Base-by-base conservation (phyloP, 2,888 invertebrate species). In the Leucophenga maculata region DNA sequence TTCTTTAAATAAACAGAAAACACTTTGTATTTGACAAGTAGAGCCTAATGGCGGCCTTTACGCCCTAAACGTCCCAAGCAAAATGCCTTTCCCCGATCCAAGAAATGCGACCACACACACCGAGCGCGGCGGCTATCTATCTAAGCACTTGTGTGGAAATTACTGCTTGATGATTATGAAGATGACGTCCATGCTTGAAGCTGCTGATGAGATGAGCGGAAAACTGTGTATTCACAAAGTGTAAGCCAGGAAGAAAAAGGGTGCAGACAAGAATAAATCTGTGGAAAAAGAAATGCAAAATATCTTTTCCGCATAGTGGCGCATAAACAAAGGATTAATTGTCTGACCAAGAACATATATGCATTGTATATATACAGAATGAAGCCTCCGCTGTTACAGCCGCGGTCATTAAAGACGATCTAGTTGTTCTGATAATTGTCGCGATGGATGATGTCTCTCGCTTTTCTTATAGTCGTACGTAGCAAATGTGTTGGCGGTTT, bases 1-100 rank as follows among this genome's bases (percentile, higher is more conserved):
- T 8, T 1, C 39, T 39, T 39, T 39, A 39, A 39, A 39, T 39
- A 39, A 39, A 39, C 39, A 78, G 76, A 75, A 76, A 74, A 77
- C 74, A 77, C 80, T 83, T 80, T 83, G 84, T 80, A 80, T 82
- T 82, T 69, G 71, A 83, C 82, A 80, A 80, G 84, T 75, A 83
- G 80, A 78, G 82, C 80, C 75, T 80, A 80, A 82, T 84, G 83
- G 80, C 39, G 83, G 80, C 8, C 39, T 39, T 39, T 39, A 3
- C 39, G 39, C 11, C 39, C 11, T 39, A 39, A 39, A 8, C 39
- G 8, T 39, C 11, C 11, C 39, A 39, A 39, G 8, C 39, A 8
- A 39, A 39, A 39, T 39, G 39, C 8, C 8, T 39, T 8, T 39
- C 39, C 39, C 39, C 3, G 8, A 39, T 39, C 82, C 83, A 78